A percentile compares a stretch with the other conserved stretches of the same genome.
Evolutionary conservation across 2,797 vertebrate species (phyloP).

Genomic region (Parauchenoglanis ngamensis): DNA sequence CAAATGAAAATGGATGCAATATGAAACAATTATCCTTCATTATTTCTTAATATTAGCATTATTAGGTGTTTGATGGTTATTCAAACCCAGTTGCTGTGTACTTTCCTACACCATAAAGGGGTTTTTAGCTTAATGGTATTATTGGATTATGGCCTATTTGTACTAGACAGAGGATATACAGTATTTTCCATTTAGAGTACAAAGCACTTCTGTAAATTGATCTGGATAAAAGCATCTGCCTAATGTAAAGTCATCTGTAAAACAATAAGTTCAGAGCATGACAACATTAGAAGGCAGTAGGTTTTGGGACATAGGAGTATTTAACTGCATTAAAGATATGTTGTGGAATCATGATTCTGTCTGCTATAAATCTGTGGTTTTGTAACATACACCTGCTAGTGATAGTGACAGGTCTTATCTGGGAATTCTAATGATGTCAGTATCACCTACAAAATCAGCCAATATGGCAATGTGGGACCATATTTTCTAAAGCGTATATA

Average conservation of each 20-base stretch:
- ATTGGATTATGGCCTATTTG: constrained; percentile 11
- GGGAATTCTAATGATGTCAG: background rate
- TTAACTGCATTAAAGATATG: background rate
- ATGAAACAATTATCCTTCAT: background rate
- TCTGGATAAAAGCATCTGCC: constrained; percentile 10
- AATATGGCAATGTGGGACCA: background rate
- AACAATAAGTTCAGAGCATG: background rate
- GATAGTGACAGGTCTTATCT: background rate
- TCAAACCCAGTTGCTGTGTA: background rate
- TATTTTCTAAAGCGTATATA: background rate
- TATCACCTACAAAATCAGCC: background rate
- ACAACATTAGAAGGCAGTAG: background rate
- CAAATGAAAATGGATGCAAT: background rate
- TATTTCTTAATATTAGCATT: background rate
- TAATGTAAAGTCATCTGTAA: background rate
- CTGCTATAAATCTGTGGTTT: background rate
- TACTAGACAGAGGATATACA: background rate
- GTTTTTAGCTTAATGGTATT: constrained; percentile 13
- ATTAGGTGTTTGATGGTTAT: background rate
- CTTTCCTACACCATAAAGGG: background rate
- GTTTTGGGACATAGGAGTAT: background rate
- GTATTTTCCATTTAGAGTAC: constrained; percentile 21
- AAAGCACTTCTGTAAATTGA: constrained; percentile 8
- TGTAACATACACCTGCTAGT: background rate
- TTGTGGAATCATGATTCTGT: background rate